Percentiles rank a stretch among this genome's conserved stretches.
These are phyloP conservation scores for Axinella damicornis DNA, from an alignment of 37 sponge, comb jelly and placozoan species.

Conservation along the genomic window DNA sequence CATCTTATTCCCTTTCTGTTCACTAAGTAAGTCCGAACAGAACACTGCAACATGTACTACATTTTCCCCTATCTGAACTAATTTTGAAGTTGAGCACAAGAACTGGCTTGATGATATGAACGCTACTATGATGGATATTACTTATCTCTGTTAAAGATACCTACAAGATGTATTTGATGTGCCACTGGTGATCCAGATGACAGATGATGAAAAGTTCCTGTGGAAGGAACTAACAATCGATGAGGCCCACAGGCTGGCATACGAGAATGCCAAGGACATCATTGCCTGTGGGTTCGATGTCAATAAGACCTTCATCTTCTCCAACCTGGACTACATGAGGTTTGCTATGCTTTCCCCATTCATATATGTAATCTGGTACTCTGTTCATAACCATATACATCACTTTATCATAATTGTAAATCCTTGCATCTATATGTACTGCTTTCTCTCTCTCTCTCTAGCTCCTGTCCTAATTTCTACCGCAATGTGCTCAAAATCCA, in stretches of 20 bases:
- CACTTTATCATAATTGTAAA: too few species aligned
- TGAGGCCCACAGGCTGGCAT: slow-evolving; percentile 90
- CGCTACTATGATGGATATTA: too few species aligned
- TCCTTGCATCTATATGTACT: not conserved
- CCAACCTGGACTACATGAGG: slow-evolving; percentile 96
- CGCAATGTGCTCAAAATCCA: slow-evolving; percentile 82
- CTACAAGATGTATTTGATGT: slow-evolving; percentile 99
- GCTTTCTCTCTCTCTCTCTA: not conserved
- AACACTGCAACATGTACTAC: too few species aligned
- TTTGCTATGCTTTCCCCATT: slow-evolving; percentile 5
- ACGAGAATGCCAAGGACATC: slow-evolving; percentile 98
- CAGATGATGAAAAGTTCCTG: slow-evolving; percentile 99
- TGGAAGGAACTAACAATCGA: slow-evolving; percentile 96
- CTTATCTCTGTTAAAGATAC: too few species aligned
- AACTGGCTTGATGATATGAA: too few species aligned
- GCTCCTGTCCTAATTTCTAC: slow-evolving; percentile 76
- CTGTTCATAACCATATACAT: too few species aligned
- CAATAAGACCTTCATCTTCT: slow-evolving; percentile 99
- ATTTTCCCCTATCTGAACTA: too few species aligned
- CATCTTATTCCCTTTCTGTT: slow-evolving; percentile 98
- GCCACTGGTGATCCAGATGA: slow-evolving; percentile 97
- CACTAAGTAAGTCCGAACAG: slow-evolving; percentile 96
- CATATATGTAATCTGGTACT: too few species aligned
- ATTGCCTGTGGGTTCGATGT: slow-evolving; percentile 97
- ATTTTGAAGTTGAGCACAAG: too few species aligned